A percentile compares a stretch with the other conserved stretches of the same genome.
Evolutionary conservation across 1,140 invertebrate genomes (phyloP).

Genomic region (Teleopsis dalmanni): DNA sequence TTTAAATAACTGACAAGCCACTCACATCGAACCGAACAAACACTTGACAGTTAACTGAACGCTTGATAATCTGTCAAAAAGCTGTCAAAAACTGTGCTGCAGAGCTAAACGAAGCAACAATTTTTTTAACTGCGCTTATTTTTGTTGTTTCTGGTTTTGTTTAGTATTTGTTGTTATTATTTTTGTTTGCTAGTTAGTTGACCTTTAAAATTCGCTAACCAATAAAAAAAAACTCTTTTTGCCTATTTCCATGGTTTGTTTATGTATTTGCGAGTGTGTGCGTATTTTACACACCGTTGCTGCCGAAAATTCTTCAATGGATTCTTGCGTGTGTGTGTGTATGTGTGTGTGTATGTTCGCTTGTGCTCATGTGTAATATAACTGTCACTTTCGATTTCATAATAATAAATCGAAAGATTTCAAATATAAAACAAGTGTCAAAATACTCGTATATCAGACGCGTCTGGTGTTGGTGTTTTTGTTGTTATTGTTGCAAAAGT

Average conservation of each 20-base stretch:
- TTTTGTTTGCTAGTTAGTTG: too few species aligned
- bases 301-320: background rate
- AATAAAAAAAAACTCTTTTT: too few species aligned
- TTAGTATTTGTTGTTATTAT: background rate
- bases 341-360: background rate
- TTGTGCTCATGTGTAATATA: background rate
- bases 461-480: background rate
- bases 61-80: slow-evolving; percentile 13
- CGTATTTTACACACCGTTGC: background rate
- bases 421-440: background rate
- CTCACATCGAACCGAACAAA: too few species aligned
- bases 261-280: background rate
- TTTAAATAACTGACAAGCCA: too few species aligned
- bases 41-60: slow-evolving; percentile 8
- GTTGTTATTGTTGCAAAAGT: too few species aligned
- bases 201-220: too few species aligned
- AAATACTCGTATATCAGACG: too few species aligned
- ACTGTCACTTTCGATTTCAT: slow-evolving; percentile 10
- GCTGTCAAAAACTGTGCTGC: slow-evolving; percentile 11
- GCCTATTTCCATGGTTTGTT: too few species aligned
- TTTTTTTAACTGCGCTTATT: background rate
- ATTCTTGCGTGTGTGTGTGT: background rate
- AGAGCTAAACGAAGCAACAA: background rate
- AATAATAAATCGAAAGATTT: slow-evolving; percentile 6
- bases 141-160: background rate